phyloP scores from a whole-genome alignment of 2,888 invertebrate species.

The Phalera bucephala region DNA sequence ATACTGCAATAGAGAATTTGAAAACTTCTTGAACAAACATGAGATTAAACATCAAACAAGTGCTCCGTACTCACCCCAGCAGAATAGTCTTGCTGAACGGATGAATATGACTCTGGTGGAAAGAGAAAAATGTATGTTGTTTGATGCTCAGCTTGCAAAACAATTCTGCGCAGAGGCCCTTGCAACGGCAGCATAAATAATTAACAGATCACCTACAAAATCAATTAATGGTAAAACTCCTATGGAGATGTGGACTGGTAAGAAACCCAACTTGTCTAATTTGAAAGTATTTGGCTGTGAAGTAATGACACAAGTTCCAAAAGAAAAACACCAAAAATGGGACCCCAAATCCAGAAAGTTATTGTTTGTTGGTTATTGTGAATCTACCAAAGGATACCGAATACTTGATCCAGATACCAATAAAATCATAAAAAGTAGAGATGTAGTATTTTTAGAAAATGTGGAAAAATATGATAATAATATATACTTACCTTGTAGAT shows the following conservation, averaged over 20 bases:
- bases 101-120: slow-evolving; percentile 14
- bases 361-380: slow-evolving; percentile 9
- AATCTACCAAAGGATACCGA: slow-evolving; percentile 6
- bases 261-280: background rate
- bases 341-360: slow-evolving; percentile 1
- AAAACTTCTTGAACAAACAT: slow-evolving; percentile 4
- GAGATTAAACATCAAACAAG: slow-evolving; percentile 13
- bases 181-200: slow-evolving; percentile 4
- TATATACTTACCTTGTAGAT: background rate
- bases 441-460: slow-evolving; percentile 15
- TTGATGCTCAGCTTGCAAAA: slow-evolving; percentile 8
- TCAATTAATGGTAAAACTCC: slow-evolving; percentile 4
- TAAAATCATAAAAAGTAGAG: slow-evolving; percentile 14
- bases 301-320: no score
- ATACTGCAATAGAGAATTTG: slow-evolving; percentile 13
- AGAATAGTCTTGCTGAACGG: slow-evolving; percentile 16
- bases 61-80: slow-evolving; percentile 15
- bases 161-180: slow-evolving; percentile 8
- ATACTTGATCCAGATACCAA: slow-evolving; percentile 5
- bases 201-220: slow-evolving; percentile 4
- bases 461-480: background rate
- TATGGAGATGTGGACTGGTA: slow-evolving; percentile 1
- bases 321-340: background rate
- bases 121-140: slow-evolving; percentile 11
- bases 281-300: background rate